Conservation (phyloP, 2,888 invertebrate genomes). For the Clitarchus hookeri region DNA sequence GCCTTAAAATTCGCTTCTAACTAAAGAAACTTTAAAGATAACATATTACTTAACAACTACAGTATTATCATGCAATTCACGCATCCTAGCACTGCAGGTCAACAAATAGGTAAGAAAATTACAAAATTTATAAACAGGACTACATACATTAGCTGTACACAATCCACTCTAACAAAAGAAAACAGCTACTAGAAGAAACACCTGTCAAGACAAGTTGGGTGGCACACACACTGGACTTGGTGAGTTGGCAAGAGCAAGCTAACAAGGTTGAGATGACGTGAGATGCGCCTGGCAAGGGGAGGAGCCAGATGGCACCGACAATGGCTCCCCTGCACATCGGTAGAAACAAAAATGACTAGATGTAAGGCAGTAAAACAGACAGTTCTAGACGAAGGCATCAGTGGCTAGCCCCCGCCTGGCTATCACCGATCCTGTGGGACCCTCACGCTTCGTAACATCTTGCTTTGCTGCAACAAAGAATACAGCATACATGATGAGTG, state of each 20-base stretch:
- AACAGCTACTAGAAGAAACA: too few species aligned
- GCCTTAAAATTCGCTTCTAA: neutral
- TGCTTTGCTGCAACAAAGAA: constrained; percentile 69
- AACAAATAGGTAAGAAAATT: neutral
- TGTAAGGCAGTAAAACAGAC: constrained; percentile 9
- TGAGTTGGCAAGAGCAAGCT: neutral
- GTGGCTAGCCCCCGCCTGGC: neutral
- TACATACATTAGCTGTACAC: neutral
- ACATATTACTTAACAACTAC: neutral
- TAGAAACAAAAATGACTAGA: neutral
- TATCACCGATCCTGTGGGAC: constrained; percentile 74
- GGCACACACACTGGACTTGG: too few species aligned
- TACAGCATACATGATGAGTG: too few species aligned
- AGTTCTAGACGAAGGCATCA: neutral
- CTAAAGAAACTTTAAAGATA: neutral
- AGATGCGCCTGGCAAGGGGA: neutral
- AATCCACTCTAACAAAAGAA: too few species aligned
- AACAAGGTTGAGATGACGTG: neutral
- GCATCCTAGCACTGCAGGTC: neutral
- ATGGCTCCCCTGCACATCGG: neutral
- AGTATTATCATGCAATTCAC: neutral
- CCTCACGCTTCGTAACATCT: constrained; percentile 73
- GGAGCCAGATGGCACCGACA: neutral
- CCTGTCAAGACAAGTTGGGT: too few species aligned
- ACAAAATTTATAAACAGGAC: constrained; percentile 8